Evolutionary conservation across 2,797 vertebrate species (phyloP).

Genomic region (Pipistrellus nathusii): DNA sequence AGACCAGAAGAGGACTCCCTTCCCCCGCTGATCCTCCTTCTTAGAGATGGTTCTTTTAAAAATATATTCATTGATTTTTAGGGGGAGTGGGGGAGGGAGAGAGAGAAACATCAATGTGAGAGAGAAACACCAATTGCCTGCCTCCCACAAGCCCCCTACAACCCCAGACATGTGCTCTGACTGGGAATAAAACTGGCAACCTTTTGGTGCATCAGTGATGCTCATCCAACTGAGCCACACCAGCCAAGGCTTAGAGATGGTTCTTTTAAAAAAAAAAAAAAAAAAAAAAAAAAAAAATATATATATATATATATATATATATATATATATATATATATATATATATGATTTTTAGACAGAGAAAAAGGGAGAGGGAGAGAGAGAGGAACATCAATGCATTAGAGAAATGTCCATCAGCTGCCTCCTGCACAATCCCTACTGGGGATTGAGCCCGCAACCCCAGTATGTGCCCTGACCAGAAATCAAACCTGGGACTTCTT

Average conservation of each 20-base stretch:
- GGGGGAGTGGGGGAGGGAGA: background rate
- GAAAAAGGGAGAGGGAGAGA: background rate
- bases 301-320: too few relatives aligned
- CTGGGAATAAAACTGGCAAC: background rate
- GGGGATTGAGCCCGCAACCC: too few relatives aligned
- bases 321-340: too few relatives aligned
- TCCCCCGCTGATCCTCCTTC: background rate
- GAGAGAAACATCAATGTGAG: background rate
- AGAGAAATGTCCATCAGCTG: too few relatives aligned
- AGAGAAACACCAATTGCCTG: background rate
- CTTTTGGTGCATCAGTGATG: background rate
- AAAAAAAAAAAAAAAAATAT: too few relatives aligned
- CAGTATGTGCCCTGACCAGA: too few relatives aligned
- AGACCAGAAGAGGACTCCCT: background rate
- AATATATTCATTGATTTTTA: background rate
- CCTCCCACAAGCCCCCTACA: background rate
- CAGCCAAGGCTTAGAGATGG: background rate
- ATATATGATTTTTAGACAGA: background rate
- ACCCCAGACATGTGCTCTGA: background rate
- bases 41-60: background rate
- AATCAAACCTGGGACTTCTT: too few relatives aligned
- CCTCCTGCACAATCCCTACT: too few relatives aligned
- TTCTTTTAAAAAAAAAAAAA: background rate
- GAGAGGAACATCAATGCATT: too few relatives aligned
- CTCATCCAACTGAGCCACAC: background rate